These are phyloP conservation scores for Allenopithecus nigroviridis DNA, from an alignment of 2,797 vertebrate genomes.

Conservation along the genomic window DNA sequence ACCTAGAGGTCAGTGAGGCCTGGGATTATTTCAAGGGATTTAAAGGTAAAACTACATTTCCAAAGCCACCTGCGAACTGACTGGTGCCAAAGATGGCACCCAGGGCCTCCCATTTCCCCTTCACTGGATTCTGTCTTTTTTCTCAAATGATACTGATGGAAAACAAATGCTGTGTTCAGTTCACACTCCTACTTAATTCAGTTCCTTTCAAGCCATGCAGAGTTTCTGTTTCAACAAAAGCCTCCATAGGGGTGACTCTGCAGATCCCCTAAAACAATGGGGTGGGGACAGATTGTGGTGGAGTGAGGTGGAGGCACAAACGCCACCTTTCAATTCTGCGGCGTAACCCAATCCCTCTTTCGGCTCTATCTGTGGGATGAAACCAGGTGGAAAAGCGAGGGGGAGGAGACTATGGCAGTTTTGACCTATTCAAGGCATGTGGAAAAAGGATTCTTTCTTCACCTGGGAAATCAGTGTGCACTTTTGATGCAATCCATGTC, in stretches of 20 bases:
- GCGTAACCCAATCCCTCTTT: slow-evolving; percentile 61
- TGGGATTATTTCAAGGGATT: not conserved
- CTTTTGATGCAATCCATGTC: not conserved
- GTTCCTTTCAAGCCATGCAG: slow-evolving; percentile 31
- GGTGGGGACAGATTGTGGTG: not conserved
- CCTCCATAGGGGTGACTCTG: not conserved
- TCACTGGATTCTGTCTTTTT: not conserved
- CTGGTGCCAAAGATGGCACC: not conserved
- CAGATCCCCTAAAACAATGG: slow-evolving; percentile 57
- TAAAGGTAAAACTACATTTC: not conserved
- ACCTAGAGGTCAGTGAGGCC: not conserved
- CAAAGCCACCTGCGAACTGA: not conserved
- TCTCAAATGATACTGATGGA: not conserved
- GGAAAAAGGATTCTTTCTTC: slow-evolving; percentile 45
- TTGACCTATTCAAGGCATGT: slow-evolving; percentile 29
- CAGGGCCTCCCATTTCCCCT: not conserved
- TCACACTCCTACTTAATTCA: slow-evolving; percentile 40
- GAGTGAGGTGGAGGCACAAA: slow-evolving; percentile 31
- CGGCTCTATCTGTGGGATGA: not conserved
- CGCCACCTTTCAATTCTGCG: slow-evolving; percentile 59
- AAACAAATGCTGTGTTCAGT: not conserved
- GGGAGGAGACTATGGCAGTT: not conserved
- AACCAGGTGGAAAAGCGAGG: not conserved
- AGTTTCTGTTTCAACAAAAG: slow-evolving; percentile 72
- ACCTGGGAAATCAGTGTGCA: slow-evolving; percentile 21